Evolutionary conservation across 1,140 invertebrate genomes (phyloP), one percentile per base, ranked within the genome.

Genomic region (Drosophila cardini): DNA sequence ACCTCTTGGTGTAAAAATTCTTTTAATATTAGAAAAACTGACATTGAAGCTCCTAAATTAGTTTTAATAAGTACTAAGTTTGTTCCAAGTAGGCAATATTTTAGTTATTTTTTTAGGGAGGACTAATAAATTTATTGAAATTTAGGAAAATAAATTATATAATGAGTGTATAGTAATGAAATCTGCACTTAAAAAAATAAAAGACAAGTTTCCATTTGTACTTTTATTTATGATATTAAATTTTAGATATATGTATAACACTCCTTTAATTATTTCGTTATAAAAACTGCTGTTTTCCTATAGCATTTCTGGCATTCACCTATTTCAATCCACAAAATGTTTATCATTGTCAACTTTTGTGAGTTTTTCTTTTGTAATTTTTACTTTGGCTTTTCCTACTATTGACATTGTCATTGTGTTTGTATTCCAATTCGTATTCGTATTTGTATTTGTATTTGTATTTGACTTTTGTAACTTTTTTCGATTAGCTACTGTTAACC

Each of bases 381-480:
- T 21, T 56, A 11, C 56, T 43, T 42, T 52, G 68, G 48, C 60
- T 55, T 81, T 61, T 61, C 43, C 72, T 45, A 43, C 76, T 77
- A 73, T 89, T 83, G 77, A 83, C 70, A 48, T 64, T 83, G 63
- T 72, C 70, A 84, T 83, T 76, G 70, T 78, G 67, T 80, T 56
- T 57, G 40, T 46, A n/a, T 42, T 64, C 79, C 76, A 30, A 45
- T 84, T 74, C 43, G 18, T 84, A 63, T 42, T 64, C 79, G 80
- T 40, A 45, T 84, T 74, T 52, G 18, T 84, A 63, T 87, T 89
- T 84, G 80, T 40, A 45, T 84, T 74, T 61, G 18, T 84, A 63
- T 87, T 89, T 89, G 78, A 80, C 77, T 89, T 90, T 89, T 52
- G 43, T 70, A 71, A 78, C 80, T 84, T 82, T 80, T 81, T 74